Conservation (phyloP, 2,888 invertebrate species). For the Tenthredo mesomela region DNA sequence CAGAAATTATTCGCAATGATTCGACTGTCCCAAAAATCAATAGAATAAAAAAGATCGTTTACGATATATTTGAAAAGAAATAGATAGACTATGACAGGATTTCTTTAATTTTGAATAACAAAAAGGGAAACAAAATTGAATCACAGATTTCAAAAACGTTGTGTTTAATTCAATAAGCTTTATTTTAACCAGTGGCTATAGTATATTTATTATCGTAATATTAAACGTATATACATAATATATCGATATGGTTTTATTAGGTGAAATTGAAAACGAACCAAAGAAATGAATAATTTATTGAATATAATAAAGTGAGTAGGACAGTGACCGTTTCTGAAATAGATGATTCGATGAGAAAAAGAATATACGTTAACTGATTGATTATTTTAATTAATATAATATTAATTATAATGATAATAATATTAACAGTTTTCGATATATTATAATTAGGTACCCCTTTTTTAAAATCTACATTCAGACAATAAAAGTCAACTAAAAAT, state of each 20-base stretch:
- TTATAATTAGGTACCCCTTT: neutral
- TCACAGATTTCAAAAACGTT: neutral
- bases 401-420: neutral
- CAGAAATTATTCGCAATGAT: neutral
- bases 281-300: slow-evolving; percentile 19
- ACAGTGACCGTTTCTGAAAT: neutral
- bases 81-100: neutral
- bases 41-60: neutral
- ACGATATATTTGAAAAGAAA: neutral
- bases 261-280: slow-evolving; percentile 8
- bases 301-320: neutral
- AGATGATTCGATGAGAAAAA: neutral
- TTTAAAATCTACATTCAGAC: neutral
- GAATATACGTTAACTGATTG: neutral
- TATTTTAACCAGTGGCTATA: slow-evolving; percentile 1
- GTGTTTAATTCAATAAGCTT: neutral
- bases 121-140: neutral
- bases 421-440: neutral
- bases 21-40: neutral
- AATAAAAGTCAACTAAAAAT: neutral
- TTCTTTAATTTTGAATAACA: neutral
- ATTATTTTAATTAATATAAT: neutral
- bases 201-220: neutral
- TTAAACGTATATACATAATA: neutral
- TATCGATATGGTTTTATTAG: slow-evolving; percentile 12